These are phyloP conservation scores for Periparus ater DNA, from an alignment of 2,797 vertebrate genomes.

Conservation along the genomic window DNA sequence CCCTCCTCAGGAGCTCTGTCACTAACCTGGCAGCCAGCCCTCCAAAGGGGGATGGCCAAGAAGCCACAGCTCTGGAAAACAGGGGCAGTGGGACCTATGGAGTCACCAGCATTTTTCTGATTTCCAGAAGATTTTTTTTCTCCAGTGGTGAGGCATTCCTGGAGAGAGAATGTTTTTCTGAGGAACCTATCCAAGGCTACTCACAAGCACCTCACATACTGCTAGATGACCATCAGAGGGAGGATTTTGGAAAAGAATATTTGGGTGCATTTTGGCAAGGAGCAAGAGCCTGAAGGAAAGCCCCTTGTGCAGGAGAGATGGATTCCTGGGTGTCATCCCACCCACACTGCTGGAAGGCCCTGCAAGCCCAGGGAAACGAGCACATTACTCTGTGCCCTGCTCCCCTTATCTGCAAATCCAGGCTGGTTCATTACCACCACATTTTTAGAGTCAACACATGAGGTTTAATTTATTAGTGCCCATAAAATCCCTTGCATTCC, in stretches of 20 bases:
- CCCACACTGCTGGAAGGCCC: neutral
- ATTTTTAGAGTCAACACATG: neutral
- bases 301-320: neutral
- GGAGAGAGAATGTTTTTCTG: neutral
- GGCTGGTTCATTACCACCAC: neutral
- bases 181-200: neutral
- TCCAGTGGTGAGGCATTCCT: neutral
- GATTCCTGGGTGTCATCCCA: neutral
- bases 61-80: slow-evolving; percentile 3
- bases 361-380: neutral
- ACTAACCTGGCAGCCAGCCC: slow-evolving; percentile 33
- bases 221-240: neutral
- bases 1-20: neutral
- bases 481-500: slow-evolving; percentile 26
- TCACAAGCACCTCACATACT: neutral
- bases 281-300: neutral
- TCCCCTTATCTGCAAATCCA: slow-evolving; percentile 20
- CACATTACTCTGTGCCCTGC: neutral
- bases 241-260: neutral
- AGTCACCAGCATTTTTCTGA: neutral
- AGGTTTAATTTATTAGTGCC: slow-evolving; percentile 49
- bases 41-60: neutral
- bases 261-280: neutral
- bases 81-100: neutral
- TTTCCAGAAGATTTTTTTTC: neutral